Base-by-base conservation (phyloP, 92 coral and sea anemone species). In the Scolanthus callimorphus region DNA sequence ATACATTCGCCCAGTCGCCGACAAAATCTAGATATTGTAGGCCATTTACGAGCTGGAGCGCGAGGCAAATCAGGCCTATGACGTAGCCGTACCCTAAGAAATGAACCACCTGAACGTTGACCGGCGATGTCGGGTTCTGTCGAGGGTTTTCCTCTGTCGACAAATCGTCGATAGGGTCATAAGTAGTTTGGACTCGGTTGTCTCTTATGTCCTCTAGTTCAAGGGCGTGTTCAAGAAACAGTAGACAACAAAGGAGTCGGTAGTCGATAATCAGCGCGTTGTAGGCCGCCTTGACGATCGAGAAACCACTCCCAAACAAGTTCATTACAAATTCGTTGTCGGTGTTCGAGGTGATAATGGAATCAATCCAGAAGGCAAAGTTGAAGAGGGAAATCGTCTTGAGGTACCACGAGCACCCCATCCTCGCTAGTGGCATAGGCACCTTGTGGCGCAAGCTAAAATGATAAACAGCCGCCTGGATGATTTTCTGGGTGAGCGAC, bases 161-260 rank as follows among this genome's bases (percentile, higher is more conserved):
- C 12, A 21, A 46, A 1, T 44, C 73, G 13, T 80, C 82, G 1
- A 55, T 49, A 17, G 67, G 70, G 10, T 75, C 74, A 25, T 67
- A 63, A 17, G 60, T 55, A 29, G 26, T 29, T 21, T 66, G 49
- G 0, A 12, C 57, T 3, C 74, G 73, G 27, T 54, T 63, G n/a
- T 61, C 60, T 57, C 78, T 67, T 2, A 48, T 73, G 30, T 83
- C 91, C 31, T 75, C 86, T 29, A 91, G 66, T 27, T 77, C 97
- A 19, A 91, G 61, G 19, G 91, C 83, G 57, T 87, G 96, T 49
- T 91, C 97, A 49, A 91, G 49, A 60, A 91, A 87, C 50, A 91
- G 60, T 55, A 86, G 45, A 21, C 88, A 51, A 67, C 96, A 91
- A 15, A 91, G 57, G 13, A 91, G 77, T 34, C 97, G 72, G 61